A percentile compares a stretch with the other conserved stretches of the same genome.
These are phyloP conservation scores for Momotus momota DNA, from an alignment of 2,797 vertebrate genomes.

Conservation along the genomic window DNA sequence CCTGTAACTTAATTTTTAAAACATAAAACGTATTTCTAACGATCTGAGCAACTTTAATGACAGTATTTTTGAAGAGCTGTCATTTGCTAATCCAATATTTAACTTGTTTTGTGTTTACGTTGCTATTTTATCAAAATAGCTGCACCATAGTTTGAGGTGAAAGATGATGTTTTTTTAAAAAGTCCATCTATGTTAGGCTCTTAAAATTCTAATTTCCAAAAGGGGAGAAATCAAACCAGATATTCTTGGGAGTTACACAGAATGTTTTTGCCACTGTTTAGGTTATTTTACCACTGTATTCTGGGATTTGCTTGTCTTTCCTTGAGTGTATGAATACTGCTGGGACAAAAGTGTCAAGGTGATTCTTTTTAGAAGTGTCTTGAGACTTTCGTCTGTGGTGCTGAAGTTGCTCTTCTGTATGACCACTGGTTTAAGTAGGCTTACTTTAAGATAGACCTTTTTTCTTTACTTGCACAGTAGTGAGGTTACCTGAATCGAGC, in stretches of 20 bases:
- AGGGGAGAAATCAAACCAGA: neutral
- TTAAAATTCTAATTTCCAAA: neutral
- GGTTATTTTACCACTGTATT: neutral
- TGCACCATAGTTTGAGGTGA: neutral
- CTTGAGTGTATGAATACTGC: neutral
- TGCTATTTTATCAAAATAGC: neutral
- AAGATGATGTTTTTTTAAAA: neutral
- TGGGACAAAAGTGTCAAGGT: neutral
- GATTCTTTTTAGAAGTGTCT: neutral
- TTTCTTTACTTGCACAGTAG: neutral
- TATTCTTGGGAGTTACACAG: neutral
- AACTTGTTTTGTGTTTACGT: neutral
- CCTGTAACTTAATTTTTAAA: constrained; percentile 15
- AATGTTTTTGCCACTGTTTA: neutral
- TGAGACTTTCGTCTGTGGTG: neutral
- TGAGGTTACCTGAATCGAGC: neutral
- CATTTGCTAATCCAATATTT: constrained; percentile 18
- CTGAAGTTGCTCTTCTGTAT: neutral
- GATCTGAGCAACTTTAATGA: constrained; percentile 37
- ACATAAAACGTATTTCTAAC: constrained; percentile 15
- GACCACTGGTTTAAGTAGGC: neutral
- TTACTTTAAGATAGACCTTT: neutral
- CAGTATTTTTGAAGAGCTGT: constrained; percentile 37
- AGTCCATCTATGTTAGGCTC: neutral
- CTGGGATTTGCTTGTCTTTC: neutral